A percentile compares a stretch with the other conserved stretches of the same genome.
These are phyloP conservation scores for Sterna hirundo DNA, from an alignment of 2,113 vertebrate species.

Conservation along the genomic window DNA sequence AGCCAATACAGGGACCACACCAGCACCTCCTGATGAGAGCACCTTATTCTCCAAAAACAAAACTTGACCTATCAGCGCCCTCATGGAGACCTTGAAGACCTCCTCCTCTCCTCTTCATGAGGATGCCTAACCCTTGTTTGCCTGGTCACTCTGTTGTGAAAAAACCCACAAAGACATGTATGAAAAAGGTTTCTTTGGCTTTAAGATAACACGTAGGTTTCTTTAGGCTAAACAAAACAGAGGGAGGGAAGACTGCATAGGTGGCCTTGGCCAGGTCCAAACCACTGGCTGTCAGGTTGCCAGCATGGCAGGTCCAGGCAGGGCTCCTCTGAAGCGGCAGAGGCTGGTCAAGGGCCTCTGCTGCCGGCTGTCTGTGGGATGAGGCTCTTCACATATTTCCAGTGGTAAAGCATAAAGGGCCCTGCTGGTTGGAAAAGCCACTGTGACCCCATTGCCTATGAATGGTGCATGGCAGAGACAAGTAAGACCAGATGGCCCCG, in stretches of 20 bases:
- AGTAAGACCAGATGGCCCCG: neutral
- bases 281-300: neutral
- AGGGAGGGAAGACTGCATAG: neutral
- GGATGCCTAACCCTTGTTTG: fast-evolving
- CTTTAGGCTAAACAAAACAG: neutral
- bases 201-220: neutral
- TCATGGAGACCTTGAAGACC: neutral
- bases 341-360: neutral
- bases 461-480: neutral
- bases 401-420: neutral
- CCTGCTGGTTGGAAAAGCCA: neutral
- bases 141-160: neutral
- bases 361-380: neutral
- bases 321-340: neutral
- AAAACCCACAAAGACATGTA: neutral
- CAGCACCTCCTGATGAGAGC: neutral
- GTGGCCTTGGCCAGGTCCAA: neutral
- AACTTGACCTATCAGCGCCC: neutral
- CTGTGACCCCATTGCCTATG: fast-evolving
- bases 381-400: neutral
- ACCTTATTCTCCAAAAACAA: neutral
- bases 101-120: neutral
- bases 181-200: neutral
- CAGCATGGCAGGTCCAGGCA: neutral
- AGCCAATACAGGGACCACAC: neutral